Evolutionary conservation across 2,113 vertebrate species (phyloP).

Genomic region (Orcinus orca): DNA sequence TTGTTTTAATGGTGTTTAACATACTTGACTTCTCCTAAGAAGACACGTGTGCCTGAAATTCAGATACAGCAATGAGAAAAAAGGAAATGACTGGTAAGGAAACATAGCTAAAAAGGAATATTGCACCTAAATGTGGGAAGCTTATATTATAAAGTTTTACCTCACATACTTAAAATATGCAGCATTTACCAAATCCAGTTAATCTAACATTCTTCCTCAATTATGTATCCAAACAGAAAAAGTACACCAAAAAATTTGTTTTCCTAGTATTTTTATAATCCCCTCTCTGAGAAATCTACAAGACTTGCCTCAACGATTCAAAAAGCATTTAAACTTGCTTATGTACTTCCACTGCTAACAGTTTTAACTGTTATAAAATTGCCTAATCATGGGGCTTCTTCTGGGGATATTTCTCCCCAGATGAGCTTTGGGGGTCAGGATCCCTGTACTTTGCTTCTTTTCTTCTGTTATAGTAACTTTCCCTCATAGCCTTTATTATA

Average conservation of each 20-base stretch:
- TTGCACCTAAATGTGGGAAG: neutral
- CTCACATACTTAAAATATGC: neutral
- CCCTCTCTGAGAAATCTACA: neutral
- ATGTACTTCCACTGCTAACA: neutral
- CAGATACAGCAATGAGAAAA: neutral
- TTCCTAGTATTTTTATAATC: neutral
- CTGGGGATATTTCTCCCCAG: neutral
- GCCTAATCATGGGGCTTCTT: neutral
- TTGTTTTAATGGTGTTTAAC: neutral
- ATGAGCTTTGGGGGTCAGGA: neutral
- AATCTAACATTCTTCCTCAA: conserved; percentile 30
- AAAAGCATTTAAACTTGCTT: conserved; percentile 3
- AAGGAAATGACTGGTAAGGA: neutral
- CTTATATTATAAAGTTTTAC: neutral
- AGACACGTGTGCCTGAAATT: neutral
- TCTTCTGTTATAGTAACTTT: neutral
- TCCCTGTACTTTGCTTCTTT: neutral
- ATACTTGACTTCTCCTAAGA: conserved; percentile 15
- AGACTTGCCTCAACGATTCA: neutral
- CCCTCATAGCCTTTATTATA: neutral
- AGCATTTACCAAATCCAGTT: neutral
- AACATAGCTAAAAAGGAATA: neutral
- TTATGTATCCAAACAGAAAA: neutral
- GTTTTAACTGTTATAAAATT: neutral
- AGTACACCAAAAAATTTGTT: neutral